phyloP scores from a whole-genome alignment of 2,888 invertebrate genomes.

The Alviniconcha strummeri region DNA sequence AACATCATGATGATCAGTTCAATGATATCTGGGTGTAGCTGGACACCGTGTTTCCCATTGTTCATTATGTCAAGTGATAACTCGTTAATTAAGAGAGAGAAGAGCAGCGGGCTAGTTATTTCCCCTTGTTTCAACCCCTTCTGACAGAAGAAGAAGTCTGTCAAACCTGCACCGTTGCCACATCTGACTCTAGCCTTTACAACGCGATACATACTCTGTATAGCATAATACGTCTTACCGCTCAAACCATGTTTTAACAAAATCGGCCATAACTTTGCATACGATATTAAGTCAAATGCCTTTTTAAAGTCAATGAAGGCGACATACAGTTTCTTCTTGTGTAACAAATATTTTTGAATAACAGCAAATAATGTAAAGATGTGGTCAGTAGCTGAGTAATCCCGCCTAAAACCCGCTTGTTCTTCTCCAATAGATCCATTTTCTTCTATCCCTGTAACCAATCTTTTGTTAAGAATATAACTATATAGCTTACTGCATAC shows the following conservation, averaged over 20 bases:
- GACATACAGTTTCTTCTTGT: background rate
- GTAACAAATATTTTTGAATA: too few species aligned
- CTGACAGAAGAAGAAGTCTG: background rate
- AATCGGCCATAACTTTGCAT: conserved; percentile 6
- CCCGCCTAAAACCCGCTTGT: too few species aligned
- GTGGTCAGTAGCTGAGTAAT: too few species aligned
- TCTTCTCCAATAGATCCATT: too few species aligned
- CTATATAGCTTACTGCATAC: too few species aligned
- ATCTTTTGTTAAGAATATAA: too few species aligned
- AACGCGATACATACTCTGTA: background rate
- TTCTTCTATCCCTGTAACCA: too few species aligned
- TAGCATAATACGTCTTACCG: background rate
- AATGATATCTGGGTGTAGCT: background rate
- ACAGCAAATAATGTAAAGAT: too few species aligned
- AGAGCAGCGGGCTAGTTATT: background rate
- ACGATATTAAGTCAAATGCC: background rate
- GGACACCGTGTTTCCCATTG: background rate
- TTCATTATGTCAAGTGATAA: background rate
- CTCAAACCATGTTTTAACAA: background rate
- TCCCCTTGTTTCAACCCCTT: background rate
- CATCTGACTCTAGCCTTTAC: too few species aligned
- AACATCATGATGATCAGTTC: conserved; percentile 8
- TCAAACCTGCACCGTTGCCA: background rate
- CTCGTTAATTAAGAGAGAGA: conserved; percentile 1
- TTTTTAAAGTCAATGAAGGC: background rate